Base-by-base conservation (phyloP, 2,888 invertebrate species). In the Pharmacophagus antenor region DNA sequence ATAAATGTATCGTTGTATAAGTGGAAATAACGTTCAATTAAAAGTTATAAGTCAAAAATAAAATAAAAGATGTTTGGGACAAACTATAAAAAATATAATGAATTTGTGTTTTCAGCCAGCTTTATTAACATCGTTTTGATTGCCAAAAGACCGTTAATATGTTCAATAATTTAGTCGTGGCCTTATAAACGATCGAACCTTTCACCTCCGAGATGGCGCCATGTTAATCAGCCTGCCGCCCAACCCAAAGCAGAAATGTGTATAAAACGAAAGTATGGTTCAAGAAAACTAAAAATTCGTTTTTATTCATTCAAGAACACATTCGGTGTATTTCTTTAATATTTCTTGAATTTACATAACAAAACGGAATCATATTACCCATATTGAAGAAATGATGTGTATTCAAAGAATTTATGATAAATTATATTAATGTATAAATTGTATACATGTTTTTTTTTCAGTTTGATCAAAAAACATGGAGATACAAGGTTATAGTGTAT, bases 151-250 rank as follows among this genome's bases (percentile, higher is more conserved):
- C 55, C 50, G 55, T 60, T 60, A 60, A 50, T 50, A 25, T 8
- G 50, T 44, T 50, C 55, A 60, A 55, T 60, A 50, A 58, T 52
- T 52, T 61, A 47, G 37, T 56, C 23, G 12, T 46, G 46, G 55
- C 48, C 15, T 60, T 61, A 61, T 56, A 56, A 61, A 61, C 46
- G 55, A 37, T 61, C 46, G 50, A 46, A 55, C 60, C 56, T 61
- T 61, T 56, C 60, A 61, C 60, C 60, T 61, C 47, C 8, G 21
- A 56, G 46, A 50, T 55, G 60, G 60, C 60, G 60, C 60, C 60
- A 56, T 27, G 46, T 51, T 52, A 61, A 56, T 61, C 51, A 51
- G 51, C 50, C 59, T 55, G 54, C 27, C n/a, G 59, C 60, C 60
- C 60, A 56, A 52, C 60, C 60, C 56, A 61, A 52, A 47, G n/a